phyloP scores from a whole-genome alignment of 2,113 vertebrate species.

The Neogale vison region DNA sequence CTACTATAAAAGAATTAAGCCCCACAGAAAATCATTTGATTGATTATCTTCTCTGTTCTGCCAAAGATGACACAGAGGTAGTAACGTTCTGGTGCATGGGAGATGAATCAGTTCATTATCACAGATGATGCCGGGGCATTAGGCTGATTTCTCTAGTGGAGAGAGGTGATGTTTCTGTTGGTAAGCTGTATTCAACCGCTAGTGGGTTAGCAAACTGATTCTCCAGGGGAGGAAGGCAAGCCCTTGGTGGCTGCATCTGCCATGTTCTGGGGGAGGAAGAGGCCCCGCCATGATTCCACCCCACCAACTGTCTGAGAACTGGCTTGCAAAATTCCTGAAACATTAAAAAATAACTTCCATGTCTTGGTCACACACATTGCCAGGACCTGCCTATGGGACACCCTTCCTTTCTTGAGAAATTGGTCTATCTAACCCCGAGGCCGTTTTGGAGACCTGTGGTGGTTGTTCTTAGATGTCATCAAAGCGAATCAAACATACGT shows the following conservation, averaged over 20 bases:
- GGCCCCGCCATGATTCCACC: background rate
- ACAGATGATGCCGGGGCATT: background rate
- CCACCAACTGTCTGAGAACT: background rate
- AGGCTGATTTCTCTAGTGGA: background rate
- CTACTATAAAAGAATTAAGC: background rate
- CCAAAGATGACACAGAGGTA: background rate
- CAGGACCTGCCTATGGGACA: background rate
- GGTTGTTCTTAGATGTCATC: background rate
- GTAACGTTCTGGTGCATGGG: background rate
- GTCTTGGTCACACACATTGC: background rate
- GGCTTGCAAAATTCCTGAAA: background rate
- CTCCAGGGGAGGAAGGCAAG: background rate
- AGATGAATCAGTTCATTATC: background rate
- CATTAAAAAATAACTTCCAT: background rate
- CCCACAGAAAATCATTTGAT: background rate
- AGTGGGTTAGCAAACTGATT: too few relatives aligned
- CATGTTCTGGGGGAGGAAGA: background rate
- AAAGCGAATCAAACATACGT: background rate
- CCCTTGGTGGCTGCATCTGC: too few relatives aligned
- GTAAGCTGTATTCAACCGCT: background rate
- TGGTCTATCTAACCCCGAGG: rapidly evolving
- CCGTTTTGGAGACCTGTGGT: background rate
- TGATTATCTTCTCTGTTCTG: background rate
- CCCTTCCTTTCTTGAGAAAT: background rate
- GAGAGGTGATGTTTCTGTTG: background rate